These are phyloP conservation scores for Acanthosepion esculentum DNA, from an alignment of 2,888 invertebrate genomes.

Conservation along the genomic window DNA sequence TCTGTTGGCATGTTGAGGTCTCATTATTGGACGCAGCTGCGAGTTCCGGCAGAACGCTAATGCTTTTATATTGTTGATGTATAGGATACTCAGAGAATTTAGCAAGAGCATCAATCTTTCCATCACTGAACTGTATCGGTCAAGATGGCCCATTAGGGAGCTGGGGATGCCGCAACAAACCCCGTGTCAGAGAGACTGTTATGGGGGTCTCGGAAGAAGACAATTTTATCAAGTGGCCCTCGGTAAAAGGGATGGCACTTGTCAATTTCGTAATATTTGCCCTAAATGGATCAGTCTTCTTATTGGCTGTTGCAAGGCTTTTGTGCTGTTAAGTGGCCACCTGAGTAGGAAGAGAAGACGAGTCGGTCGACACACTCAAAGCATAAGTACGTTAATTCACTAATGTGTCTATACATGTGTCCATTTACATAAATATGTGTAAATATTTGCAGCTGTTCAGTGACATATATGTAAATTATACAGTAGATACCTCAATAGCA, in stretches of 20 bases:
- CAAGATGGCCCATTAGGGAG: neutral
- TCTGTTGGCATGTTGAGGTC: conserved; percentile 9
- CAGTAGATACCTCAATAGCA: no score
- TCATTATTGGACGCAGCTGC: conserved; percentile 33
- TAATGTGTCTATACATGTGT: neutral
- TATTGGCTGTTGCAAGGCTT: neutral
- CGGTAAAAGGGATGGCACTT: neutral
- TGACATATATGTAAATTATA: neutral
- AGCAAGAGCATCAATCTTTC: conserved; percentile 33
- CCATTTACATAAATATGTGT: neutral
- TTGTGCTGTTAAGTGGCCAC: conserved; percentile 12
- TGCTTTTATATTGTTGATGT: conserved; percentile 33
- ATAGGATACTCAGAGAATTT: neutral
- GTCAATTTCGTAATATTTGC: neutral
- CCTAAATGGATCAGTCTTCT: conserved; percentile 20
- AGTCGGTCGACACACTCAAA: neutral
- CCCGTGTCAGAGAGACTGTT: neutral
- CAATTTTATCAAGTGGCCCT: neutral
- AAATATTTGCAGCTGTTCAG: neutral
- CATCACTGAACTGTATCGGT: neutral
- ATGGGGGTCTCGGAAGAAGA: neutral
- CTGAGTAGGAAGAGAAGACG: neutral
- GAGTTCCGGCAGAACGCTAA: conserved; percentile 9
- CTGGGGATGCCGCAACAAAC: neutral
- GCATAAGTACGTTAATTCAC: neutral